Evolutionary conservation across 2,797 vertebrate species (phyloP).

Genomic region (Spondyliosoma cantharus): DNA sequence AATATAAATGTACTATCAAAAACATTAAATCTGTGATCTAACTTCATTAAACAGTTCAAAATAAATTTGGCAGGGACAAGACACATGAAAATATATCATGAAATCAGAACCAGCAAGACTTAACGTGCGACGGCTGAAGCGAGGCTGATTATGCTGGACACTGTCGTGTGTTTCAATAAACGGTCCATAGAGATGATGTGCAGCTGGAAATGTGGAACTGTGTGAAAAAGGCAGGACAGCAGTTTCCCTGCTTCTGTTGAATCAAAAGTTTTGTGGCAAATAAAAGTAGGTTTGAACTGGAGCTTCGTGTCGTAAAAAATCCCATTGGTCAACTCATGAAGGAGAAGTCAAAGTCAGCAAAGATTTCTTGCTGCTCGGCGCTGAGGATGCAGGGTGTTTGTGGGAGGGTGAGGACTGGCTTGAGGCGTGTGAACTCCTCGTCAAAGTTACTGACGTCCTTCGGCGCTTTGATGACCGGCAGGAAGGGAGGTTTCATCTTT

Average conservation of each 20-base stretch:
- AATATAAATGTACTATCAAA: not conserved
- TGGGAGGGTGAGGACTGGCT: constrained; percentile 89
- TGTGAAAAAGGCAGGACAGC: constrained; percentile 3
- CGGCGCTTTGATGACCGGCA: constrained; percentile 84
- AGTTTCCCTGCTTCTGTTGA: constrained; percentile 12
- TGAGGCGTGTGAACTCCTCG: constrained; percentile 91
- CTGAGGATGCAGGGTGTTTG: constrained; percentile 82
- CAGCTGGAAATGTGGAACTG: not conserved
- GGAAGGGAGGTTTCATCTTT: constrained; percentile 88
- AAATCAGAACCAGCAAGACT: not conserved
- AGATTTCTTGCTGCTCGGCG: constrained; percentile 86
- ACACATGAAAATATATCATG: constrained; percentile 3
- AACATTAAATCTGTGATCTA: not conserved
- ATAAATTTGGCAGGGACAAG: not conserved
- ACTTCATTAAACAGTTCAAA: not conserved
- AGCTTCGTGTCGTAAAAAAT: not conserved
- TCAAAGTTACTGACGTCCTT: constrained; percentile 93
- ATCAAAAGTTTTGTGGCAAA: not conserved
- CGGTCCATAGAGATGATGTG: not conserved
- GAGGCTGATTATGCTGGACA: not conserved
- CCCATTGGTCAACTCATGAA: constrained; percentile 71
- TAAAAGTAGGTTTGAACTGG: not conserved
- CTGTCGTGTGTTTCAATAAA: not conserved
- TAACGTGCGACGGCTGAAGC: not conserved
- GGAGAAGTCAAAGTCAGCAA: constrained; percentile 93